Evolutionary conservation across 92 coral and sea anemone species (phyloP).

Genomic region (Porites cylindrica): DNA sequence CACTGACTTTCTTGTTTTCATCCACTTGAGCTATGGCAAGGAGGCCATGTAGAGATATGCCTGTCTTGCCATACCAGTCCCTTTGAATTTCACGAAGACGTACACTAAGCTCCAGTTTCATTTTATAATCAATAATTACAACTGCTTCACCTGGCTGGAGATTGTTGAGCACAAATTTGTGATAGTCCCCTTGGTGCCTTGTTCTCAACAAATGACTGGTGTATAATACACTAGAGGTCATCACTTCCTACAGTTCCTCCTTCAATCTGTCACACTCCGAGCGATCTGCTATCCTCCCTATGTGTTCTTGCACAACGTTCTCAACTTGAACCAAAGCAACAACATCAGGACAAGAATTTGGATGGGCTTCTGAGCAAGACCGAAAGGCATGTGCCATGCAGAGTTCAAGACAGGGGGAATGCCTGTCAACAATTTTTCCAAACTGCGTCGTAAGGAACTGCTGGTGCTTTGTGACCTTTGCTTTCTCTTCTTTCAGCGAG

Average conservation of each 20-base stretch:
- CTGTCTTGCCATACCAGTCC: constrained; percentile 71
- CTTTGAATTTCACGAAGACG: constrained; percentile 54
- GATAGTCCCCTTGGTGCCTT: not conserved
- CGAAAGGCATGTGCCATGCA: constrained; percentile 46
- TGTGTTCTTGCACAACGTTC: not conserved
- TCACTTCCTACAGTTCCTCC: too few species aligned
- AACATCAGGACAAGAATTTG: not conserved
- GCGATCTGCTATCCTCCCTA: not conserved
- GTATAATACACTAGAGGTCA: too few species aligned
- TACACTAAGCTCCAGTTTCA: constrained; percentile 61
- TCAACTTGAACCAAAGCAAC: not conserved
- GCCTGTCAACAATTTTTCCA: constrained; percentile 39
- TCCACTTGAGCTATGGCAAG: constrained; percentile 10
- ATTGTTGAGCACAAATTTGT: not conserved
- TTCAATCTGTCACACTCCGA: too few species aligned
- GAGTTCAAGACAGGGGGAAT: constrained; percentile 45
- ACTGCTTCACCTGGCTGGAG: not conserved
- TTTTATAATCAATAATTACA: constrained; percentile 39
- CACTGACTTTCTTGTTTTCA: too few species aligned
- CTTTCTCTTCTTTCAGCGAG: constrained; percentile 2
- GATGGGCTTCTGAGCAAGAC: constrained; percentile 32
- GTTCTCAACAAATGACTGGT: not conserved
- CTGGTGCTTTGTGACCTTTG: not conserved
- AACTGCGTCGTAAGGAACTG: not conserved
- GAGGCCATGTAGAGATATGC: constrained; percentile 58